Conservation (phyloP, 1,140 invertebrate genomes). For the Ceratina calcarata region DNA sequence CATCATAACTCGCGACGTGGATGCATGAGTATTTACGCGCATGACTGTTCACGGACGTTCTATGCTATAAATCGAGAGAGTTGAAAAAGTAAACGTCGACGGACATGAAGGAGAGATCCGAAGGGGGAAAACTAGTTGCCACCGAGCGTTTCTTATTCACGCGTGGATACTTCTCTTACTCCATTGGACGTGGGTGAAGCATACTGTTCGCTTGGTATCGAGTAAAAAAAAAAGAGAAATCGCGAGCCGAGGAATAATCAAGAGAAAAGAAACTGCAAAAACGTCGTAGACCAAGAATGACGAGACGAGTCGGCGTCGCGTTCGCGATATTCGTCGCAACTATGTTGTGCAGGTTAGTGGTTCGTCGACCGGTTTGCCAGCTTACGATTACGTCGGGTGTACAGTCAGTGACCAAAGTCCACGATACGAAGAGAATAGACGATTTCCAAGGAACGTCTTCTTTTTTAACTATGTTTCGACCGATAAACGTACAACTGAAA, state of each 20-base stretch:
- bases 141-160: neutral
- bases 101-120: neutral
- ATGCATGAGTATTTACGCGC: too few relatives aligned
- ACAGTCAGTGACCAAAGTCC: too few relatives aligned
- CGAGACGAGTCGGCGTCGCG: neutral
- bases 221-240: neutral
- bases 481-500: too few relatives aligned
- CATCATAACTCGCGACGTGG: too few relatives aligned
- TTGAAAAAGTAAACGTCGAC: neutral
- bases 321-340: neutral
- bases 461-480: too few relatives aligned
- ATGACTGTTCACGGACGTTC: too few relatives aligned
- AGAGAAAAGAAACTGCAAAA: neutral
- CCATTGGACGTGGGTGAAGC: too few relatives aligned
- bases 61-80: neutral
- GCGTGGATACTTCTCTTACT: neutral
- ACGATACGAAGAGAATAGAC: too few relatives aligned
- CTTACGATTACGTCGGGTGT: too few relatives aligned
- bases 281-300: conserved; percentile 1
- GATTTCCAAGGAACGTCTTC: too few relatives aligned
- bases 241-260: neutral
- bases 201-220: neutral
- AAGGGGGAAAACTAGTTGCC: neutral
- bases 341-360: conserved; percentile 34
- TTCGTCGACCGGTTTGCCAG: neutral